A percentile compares a stretch with the other conserved stretches of the same genome.
Evolutionary conservation across 2,888 invertebrate genomes (phyloP).

Genomic region (Acrobasis repandana): DNA sequence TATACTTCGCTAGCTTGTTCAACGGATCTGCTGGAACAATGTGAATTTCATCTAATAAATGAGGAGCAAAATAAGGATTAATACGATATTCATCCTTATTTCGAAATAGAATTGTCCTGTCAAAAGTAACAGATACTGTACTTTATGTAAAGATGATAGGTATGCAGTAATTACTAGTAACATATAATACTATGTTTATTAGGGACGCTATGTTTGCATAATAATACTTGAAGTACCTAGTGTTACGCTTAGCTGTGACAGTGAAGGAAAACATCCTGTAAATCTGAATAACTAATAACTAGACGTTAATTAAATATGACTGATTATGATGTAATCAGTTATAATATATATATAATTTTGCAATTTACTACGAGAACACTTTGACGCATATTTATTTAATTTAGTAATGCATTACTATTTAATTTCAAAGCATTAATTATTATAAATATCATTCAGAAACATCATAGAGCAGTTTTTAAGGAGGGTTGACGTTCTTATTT

Average conservation of each 20-base stretch:
- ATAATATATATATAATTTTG: not conserved
- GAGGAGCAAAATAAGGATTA: not conserved
- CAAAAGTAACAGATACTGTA: not conserved
- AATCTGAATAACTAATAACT: not conserved
- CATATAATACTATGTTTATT: not conserved
- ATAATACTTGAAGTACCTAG: not conserved
- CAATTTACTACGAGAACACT: too few relatives aligned
- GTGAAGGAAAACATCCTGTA: conserved; percentile 15
- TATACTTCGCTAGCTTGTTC: too few relatives aligned
- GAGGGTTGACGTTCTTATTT: too few relatives aligned
- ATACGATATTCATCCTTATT: not conserved
- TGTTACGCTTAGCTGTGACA: not conserved
- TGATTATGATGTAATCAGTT: not conserved
- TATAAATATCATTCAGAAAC: too few relatives aligned
- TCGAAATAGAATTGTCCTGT: conserved; percentile 1
- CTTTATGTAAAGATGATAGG: not conserved
- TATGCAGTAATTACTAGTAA: not conserved
- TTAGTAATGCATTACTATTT: too few relatives aligned
- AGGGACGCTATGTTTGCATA: not conserved
- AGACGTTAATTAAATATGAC: not conserved
- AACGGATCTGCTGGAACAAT: not conserved
- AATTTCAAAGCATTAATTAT: too few relatives aligned
- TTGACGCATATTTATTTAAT: too few relatives aligned
- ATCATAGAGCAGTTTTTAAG: too few relatives aligned
- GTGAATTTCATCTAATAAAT: not conserved